Percentiles rank a stretch among this genome's conserved stretches.
These are phyloP conservation scores for Clinocottus analis DNA, from an alignment of 2,113 vertebrate species.

Conservation along the genomic window DNA sequence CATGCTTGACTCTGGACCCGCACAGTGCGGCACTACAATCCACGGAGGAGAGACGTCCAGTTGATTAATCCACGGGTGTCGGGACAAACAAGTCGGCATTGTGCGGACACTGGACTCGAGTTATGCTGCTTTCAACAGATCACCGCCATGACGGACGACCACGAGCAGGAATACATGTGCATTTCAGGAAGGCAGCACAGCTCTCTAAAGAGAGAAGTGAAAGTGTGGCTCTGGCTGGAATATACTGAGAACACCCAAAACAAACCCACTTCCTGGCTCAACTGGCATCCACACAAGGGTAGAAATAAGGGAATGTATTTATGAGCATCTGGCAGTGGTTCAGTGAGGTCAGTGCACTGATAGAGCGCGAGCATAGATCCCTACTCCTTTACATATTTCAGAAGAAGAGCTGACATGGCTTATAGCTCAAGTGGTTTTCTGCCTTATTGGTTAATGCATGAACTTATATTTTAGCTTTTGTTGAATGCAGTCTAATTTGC, in stretches of 20 bases:
- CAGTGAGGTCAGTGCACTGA: conserved; percentile 69
- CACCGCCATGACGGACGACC: conserved; percentile 78
- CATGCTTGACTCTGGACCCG: conserved; percentile 50
- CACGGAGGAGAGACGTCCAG: conserved; percentile 53
- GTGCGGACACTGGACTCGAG: conserved; percentile 68
- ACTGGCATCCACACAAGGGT: conserved; percentile 77
- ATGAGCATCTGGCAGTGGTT: conserved; percentile 78
- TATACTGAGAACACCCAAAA: conserved; percentile 81
- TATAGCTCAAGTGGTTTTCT: conserved; percentile 20
- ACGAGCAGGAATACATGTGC: conserved; percentile 74
- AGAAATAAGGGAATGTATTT: conserved; percentile 84
- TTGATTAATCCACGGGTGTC: conserved; percentile 74
- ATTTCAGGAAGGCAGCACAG: conserved; percentile 79
- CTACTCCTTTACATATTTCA: conserved; percentile 20
- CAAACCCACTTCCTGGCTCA: conserved; percentile 79
- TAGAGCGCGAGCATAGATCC: conserved; percentile 64
- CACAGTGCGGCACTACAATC: conserved; percentile 60
- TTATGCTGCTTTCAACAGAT: conserved; percentile 82
- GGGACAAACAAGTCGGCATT: conserved; percentile 78
- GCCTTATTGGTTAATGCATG: not conserved
- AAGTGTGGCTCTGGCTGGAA: conserved; percentile 67
- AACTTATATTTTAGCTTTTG: conserved; percentile 24
- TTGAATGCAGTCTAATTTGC: conserved; percentile 17
- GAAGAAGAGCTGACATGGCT: conserved; percentile 14
- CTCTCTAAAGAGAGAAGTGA: conserved; percentile 77